Conservation (phyloP, 2,797 vertebrate genomes). For the Dendrocincla fuliginosa region DNA sequence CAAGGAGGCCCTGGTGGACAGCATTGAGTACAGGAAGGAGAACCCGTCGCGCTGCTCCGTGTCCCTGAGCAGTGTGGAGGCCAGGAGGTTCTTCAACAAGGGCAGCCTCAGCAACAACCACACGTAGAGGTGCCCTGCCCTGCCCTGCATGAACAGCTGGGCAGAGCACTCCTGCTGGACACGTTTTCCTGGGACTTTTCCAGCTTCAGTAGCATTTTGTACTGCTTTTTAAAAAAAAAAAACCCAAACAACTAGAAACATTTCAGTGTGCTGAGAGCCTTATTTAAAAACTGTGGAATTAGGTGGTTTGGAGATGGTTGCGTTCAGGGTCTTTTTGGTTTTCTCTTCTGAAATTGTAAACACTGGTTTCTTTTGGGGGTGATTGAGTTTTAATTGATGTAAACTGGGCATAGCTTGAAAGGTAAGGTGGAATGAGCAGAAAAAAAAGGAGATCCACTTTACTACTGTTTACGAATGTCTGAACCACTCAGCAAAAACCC, state of each 20-base stretch:
- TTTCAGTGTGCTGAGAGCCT: conserved; percentile 10
- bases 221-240: not conserved
- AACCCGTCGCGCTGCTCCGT: conserved; percentile 81
- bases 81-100: conserved; percentile 85
- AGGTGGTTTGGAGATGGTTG: not conserved
- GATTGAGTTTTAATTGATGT: not conserved
- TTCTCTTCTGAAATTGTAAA: not conserved
- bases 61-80: conserved; percentile 87
- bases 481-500: not conserved
- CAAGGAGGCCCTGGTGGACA: conserved; percentile 89
- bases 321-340: not conserved
- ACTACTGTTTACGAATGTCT: not conserved
- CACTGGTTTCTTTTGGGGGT: not conserved
- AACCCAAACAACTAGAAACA: not conserved
- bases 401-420: not conserved
- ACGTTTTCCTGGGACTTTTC: not conserved
- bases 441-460: not conserved
- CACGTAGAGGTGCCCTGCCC: not conserved
- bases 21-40: conserved; percentile 87
- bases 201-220: not conserved
- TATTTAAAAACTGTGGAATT: not conserved
- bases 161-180: not conserved
- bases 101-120: conserved; percentile 71
- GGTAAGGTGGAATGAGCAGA: not conserved
- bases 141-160: no score